phyloP scores from a whole-genome alignment of 2,797 vertebrate genomes.

The Phalanger gymnotis region DNA sequence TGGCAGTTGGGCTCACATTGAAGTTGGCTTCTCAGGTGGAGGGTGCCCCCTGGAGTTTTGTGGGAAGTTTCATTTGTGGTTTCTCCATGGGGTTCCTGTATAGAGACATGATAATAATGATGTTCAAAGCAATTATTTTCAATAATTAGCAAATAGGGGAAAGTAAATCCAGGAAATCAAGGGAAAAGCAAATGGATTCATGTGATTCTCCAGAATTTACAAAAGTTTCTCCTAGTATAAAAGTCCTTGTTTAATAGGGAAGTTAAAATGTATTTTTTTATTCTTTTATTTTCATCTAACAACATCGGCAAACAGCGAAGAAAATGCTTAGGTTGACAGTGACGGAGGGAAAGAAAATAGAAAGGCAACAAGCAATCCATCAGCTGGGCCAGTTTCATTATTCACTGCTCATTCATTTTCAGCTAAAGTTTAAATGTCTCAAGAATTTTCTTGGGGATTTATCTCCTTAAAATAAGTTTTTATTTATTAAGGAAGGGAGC shows the following conservation, averaged over 20 bases:
- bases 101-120: not conserved
- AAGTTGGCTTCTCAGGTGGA: not conserved
- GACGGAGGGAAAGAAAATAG: constrained; percentile 70
- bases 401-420: constrained; percentile 63
- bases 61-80: not conserved
- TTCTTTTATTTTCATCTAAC: not conserved
- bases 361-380: constrained; percentile 71
- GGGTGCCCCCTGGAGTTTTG: not conserved
- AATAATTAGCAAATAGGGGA: not conserved
- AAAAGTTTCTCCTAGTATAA: constrained; percentile 40
- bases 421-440: constrained; percentile 74
- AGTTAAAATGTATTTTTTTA: constrained; percentile 35
- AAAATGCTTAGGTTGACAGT: constrained; percentile 70
- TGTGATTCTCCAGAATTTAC: constrained; percentile 39
- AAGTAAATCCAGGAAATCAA: constrained; percentile 2
- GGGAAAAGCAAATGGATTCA: constrained; percentile 34
- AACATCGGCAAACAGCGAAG: constrained; percentile 62
- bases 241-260: constrained; percentile 61
- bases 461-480: constrained; percentile 69
- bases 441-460: constrained; percentile 68
- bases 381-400: constrained; percentile 73
- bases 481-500: constrained; percentile 60
- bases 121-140: not conserved
- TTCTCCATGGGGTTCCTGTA: not conserved
- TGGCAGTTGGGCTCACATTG: not conserved